phyloP scores from a whole-genome alignment of 2,113 vertebrate species.

The Phyllostomus discolor region DNA sequence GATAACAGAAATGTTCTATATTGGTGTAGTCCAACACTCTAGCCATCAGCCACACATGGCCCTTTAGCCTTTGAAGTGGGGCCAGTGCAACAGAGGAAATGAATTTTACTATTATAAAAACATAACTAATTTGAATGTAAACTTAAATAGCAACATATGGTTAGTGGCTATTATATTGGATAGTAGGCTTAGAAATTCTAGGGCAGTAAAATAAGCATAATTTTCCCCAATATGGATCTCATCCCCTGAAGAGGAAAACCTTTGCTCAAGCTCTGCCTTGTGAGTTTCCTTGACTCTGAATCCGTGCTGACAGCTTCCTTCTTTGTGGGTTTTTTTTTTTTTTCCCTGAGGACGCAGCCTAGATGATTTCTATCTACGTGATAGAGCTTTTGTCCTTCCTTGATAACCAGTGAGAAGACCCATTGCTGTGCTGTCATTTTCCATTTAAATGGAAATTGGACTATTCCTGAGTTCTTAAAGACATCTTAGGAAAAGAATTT shows the following conservation, averaged over 20 bases:
- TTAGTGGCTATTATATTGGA: background rate
- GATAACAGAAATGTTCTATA: background rate
- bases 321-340: background rate
- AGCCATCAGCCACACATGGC: background rate
- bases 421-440: conserved; percentile 14
- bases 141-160: background rate
- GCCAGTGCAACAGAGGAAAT: background rate
- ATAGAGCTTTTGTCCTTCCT: conserved; percentile 30
- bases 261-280: background rate
- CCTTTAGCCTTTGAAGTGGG: background rate
- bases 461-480: conserved; percentile 21
- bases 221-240: background rate
- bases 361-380: background rate
- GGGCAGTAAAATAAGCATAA: background rate
- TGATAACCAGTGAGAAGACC: background rate
- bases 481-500: conserved; percentile 21
- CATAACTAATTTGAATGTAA: background rate
- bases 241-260: background rate
- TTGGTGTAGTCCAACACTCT: background rate
- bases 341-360: background rate
- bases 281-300: background rate
- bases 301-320: background rate
- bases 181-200: background rate
- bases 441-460: conserved; percentile 36
- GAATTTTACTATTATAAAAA: background rate